Evolutionary conservation across 2,888 invertebrate genomes (phyloP).

Genomic region (Amblyteles armatorius): DNA sequence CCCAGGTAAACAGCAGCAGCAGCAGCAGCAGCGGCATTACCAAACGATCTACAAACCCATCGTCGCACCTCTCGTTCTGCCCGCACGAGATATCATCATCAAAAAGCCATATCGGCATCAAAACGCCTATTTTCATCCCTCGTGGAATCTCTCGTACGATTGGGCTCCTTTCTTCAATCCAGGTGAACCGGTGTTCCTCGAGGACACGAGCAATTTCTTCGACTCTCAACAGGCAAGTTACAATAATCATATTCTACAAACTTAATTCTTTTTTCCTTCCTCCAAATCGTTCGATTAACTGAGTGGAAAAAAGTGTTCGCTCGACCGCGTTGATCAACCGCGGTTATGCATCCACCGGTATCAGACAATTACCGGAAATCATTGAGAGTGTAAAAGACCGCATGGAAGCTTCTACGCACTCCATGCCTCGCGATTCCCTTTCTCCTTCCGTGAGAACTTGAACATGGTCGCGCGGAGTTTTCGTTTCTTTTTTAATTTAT

Average conservation of each 20-base stretch:
- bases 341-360: neutral
- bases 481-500: neutral
- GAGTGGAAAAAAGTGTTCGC: constrained; percentile 26
- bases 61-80: constrained; percentile 74
- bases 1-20: constrained; percentile 57
- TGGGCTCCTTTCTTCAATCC: constrained; percentile 76
- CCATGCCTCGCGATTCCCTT: neutral
- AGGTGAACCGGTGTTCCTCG: constrained; percentile 72
- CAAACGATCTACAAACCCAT: constrained; percentile 75
- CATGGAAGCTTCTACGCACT: constrained; percentile 37
- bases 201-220: constrained; percentile 71
- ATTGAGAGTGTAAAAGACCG: constrained; percentile 5
- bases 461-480: neutral
- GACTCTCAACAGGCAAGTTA: constrained; percentile 77
- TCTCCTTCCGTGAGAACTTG: constrained; percentile 4
- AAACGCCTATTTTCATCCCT: constrained; percentile 56
- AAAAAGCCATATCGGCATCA: constrained; percentile 65
- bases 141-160: constrained; percentile 74
- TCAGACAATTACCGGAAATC: constrained; percentile 58
- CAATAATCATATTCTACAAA: constrained; percentile 30
- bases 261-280: constrained; percentile 57
- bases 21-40: constrained; percentile 21
- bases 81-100: constrained; percentile 65
- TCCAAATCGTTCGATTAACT: constrained; percentile 18
- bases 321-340: neutral